A percentile compares a stretch with the other conserved stretches of the same genome.
phyloP scores from a whole-genome alignment of 2,113 vertebrate species.

The Sylvilagus bachmani region DNA sequence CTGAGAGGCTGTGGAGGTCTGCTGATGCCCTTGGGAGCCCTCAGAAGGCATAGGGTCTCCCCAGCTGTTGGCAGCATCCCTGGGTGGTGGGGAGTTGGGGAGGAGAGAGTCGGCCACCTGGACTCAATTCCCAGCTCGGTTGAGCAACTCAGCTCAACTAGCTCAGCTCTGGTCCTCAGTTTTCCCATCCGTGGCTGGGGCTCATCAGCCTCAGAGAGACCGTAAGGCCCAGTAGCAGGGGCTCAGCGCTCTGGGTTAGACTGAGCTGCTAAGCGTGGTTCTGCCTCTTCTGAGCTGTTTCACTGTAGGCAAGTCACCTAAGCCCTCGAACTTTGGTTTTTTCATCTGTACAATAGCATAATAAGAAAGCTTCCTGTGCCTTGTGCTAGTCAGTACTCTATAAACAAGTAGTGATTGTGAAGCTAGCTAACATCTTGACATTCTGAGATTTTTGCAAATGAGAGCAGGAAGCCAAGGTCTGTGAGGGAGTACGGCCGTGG shows the following conservation, averaged over 20 bases:
- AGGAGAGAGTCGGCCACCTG: neutral
- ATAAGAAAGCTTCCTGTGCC: neutral
- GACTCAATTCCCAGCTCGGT: neutral
- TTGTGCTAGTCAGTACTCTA: neutral
- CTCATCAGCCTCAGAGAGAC: neutral
- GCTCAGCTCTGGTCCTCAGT: neutral
- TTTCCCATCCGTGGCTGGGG: neutral
- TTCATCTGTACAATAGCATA: neutral
- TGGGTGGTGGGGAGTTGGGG: neutral
- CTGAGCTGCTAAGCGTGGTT: neutral
- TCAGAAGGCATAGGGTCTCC: neutral
- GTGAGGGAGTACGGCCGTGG: neutral
- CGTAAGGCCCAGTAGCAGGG: neutral
- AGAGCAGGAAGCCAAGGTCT: neutral
- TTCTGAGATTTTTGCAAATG: neutral
- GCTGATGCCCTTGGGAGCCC: neutral
- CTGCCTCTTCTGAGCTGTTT: neutral
- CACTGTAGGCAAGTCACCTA: neutral
- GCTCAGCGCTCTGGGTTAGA: neutral
- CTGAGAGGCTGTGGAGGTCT: neutral
- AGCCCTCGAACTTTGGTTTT: neutral
- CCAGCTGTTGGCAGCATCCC: neutral
- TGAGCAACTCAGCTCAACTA: neutral
- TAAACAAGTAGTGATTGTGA: no score
- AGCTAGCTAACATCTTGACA: neutral